phyloP scores from a whole-genome alignment of 2,888 invertebrate genomes.

The Orgyia antiqua region DNA sequence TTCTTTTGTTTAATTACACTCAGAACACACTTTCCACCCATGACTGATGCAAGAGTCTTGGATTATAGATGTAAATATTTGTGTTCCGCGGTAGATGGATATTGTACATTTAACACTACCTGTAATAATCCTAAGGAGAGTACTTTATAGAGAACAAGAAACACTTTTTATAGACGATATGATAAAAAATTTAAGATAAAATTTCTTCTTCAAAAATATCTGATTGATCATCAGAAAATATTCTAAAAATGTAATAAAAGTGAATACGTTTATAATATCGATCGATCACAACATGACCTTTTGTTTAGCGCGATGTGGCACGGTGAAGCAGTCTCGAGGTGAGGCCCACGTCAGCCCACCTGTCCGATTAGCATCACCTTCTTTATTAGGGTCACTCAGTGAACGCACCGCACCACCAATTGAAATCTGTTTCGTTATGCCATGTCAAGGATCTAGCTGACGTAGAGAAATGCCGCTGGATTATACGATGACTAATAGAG shows the following conservation, averaged over 20 bases:
- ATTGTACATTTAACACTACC: too few species aligned
- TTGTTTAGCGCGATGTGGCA: conserved; percentile 34
- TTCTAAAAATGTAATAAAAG: conserved; percentile 32
- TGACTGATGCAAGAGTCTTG: too few species aligned
- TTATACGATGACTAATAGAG: conserved; percentile 63
- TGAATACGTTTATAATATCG: conserved; percentile 40
- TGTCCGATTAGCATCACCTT: conserved; percentile 75
- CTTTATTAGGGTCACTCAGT: conserved; percentile 64
- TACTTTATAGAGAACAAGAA: too few species aligned
- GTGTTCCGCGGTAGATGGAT: too few species aligned
- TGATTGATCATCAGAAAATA: conserved; percentile 27
- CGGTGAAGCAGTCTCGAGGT: conserved; percentile 26
- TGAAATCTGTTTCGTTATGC: conserved; percentile 73
- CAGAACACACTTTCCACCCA: too few species aligned
- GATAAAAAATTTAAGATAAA: too few species aligned
- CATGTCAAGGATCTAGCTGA: conserved; percentile 63
- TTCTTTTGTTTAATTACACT: too few species aligned
- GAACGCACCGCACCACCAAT: conserved; percentile 46
- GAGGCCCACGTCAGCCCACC: conserved; percentile 59
- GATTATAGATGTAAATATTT: too few species aligned
- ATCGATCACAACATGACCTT: conserved; percentile 54
- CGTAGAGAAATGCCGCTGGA: conserved; percentile 52
- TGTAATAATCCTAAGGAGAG: too few species aligned
- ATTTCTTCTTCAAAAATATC: conserved; percentile 13
- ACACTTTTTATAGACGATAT: too few species aligned